Percentiles rank a stretch among this genome's conserved stretches.
Evolutionary conservation across 1,140 invertebrate genomes (phyloP).

Genomic region (Zaprionus kolodkinae): DNA sequence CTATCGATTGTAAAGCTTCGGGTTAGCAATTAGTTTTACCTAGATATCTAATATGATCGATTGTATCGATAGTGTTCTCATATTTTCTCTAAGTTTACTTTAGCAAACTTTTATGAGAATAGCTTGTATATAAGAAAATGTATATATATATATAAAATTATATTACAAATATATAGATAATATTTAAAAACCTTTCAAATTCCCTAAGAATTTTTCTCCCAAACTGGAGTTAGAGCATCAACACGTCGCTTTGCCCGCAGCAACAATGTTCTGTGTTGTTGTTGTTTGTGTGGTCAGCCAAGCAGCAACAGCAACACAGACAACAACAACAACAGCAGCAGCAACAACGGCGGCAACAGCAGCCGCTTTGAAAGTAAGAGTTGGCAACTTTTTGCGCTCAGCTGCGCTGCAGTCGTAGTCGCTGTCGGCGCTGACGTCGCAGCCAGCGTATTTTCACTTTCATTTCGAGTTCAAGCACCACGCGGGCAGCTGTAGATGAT

Average conservation of each 20-base stretch:
- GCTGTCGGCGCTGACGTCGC: constrained; percentile 13
- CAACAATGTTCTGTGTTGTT: constrained; percentile 13
- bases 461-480: constrained; percentile 82
- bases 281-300: constrained; percentile 42
- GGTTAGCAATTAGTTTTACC: too few relatives aligned
- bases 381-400: constrained; percentile 59
- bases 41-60: too few relatives aligned
- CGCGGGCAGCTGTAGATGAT: constrained; percentile 50
- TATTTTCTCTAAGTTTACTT: too few relatives aligned
- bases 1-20: too few relatives aligned
- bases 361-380: constrained; percentile 70
- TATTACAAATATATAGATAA: too few relatives aligned
- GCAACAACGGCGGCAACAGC: constrained; percentile 36
- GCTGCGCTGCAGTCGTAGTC: constrained; percentile 51
- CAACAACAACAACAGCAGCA: constrained; percentile 29
- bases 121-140: too few relatives aligned
- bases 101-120: too few relatives aligned
- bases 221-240: constrained; percentile 3
- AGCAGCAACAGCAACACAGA: constrained; percentile 36
- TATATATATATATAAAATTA: too few relatives aligned
- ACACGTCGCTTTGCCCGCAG: neutral
- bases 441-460: constrained; percentile 73
- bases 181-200: neutral
- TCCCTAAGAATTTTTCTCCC: neutral
- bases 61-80: too few relatives aligned